A percentile compares a stretch with the other conserved stretches of the same genome.
Evolutionary conservation across 2,797 vertebrate species (phyloP).

Genomic region (Heterohyrax brucei): DNA sequence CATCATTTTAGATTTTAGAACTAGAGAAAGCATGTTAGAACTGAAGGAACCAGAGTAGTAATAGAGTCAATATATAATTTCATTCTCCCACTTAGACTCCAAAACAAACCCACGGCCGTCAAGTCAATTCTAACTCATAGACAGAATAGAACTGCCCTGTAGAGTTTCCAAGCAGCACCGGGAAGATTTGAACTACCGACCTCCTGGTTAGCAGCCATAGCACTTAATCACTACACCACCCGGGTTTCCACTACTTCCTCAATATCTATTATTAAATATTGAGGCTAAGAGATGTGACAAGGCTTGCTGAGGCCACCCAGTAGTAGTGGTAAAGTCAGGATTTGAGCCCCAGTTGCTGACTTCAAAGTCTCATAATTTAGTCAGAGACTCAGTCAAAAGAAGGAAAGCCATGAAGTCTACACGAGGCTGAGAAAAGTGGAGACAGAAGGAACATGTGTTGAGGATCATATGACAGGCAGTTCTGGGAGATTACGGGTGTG

Average conservation of each 20-base stretch:
- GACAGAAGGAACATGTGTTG: neutral
- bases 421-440: neutral
- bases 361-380: neutral
- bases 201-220: no score
- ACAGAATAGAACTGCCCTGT: no score
- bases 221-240: no score
- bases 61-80: neutral
- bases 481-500: neutral
- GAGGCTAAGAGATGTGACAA: neutral
- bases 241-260: no score
- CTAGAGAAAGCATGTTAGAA: neutral
- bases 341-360: neutral
- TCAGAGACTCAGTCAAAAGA: neutral
- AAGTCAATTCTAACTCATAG: no score
- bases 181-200: no score
- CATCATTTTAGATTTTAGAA: conserved; percentile 51
- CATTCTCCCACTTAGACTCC: neutral
- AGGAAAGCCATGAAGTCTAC: neutral
- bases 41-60: neutral
- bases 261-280: neutral
- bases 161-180: no score
- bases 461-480: neutral
- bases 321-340: neutral
- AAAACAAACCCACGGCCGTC: no score
- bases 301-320: neutral